These are phyloP conservation scores for Leptinotarsa haldemani DNA, from an alignment of 2,888 invertebrate species.

Conservation along the genomic window DNA sequence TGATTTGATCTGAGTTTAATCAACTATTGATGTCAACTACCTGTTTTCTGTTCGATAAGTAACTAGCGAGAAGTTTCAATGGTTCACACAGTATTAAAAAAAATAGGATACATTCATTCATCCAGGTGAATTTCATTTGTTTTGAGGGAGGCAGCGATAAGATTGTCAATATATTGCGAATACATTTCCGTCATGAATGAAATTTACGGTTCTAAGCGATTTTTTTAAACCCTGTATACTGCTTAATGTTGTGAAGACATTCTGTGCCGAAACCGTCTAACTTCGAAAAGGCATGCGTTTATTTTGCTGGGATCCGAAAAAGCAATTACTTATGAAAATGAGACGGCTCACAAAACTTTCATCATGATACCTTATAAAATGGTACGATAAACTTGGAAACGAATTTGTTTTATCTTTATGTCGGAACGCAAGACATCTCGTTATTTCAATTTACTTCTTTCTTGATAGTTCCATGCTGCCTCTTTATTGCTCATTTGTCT, in stretches of 20 bases:
- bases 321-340: conserved; percentile 9
- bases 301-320: not conserved
- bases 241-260: not conserved
- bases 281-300: not conserved
- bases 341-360: not conserved
- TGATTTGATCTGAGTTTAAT: too few species aligned
- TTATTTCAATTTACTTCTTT: conserved; percentile 36
- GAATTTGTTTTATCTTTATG: conserved; percentile 38
- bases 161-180: too few species aligned
- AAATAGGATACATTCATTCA: too few species aligned
- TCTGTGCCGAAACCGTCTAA: not conserved
- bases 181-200: too few species aligned
- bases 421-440: conserved; percentile 22
- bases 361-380: conserved; percentile 32
- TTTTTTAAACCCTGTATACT: too few species aligned
- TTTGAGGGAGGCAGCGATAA: too few species aligned
- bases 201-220: too few species aligned
- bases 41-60: too few species aligned
- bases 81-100: too few species aligned
- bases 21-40: too few species aligned
- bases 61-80: too few species aligned
- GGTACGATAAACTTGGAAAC: conserved; percentile 30
- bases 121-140: too few species aligned
- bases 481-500: conserved; percentile 41
- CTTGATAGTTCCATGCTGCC: conserved; percentile 27